Base-by-base conservation (phyloP, 1,140 invertebrate species). In the Drosophila punjabiensis region DNA sequence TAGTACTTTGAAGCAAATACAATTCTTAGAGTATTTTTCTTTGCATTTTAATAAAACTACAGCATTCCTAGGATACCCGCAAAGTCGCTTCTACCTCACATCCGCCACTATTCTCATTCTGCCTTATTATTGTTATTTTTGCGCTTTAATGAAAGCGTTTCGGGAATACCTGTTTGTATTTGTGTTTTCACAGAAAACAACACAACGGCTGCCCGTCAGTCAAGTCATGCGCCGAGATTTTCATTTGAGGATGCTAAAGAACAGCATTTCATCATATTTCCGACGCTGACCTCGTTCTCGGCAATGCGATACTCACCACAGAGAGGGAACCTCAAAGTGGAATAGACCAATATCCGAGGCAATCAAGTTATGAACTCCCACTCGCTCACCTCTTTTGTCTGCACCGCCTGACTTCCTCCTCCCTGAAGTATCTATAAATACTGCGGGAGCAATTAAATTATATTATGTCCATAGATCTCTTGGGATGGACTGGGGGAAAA, bases 391-490 rank as follows among this genome's bases (percentile, higher is more conserved):
- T 74, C 69, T 74, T 74, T 61, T 41, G 70, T 32, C 32, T 20
- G 68, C 64, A n/a, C 52, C 6, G 8, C 16, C n/a, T 18, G n/a
- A 55, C 48, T 70, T 61, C 68, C 69, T 53, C 68, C 55, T n/a
- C 67, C 35, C 18, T 6, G 35, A 32, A 52, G 68, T 45, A n/a
- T 70, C 70, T 75, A 75, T 45, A 75, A 75, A 75, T 75, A 75
- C 47, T 32, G 45, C 47, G 48, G 33, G n/a, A 53, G 82, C 82
- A 86, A 86, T 86, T 67, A 86, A 86, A 86, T 82, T 82, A 87
- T 87, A 87, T 82, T 82, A 79, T 76, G 75, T 64, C 66, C 67
- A 82, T 86, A 86, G 75, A 71, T 79, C 39, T 69, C 20, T 71
- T 55, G 52, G 32, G 6, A 35, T 55, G 28, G 18, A 47, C 56